A percentile compares a stretch with the other conserved stretches of the same genome.
Evolutionary conservation across 2,888 invertebrate genomes (phyloP).

Genomic region (Acrobasis suavella): DNA sequence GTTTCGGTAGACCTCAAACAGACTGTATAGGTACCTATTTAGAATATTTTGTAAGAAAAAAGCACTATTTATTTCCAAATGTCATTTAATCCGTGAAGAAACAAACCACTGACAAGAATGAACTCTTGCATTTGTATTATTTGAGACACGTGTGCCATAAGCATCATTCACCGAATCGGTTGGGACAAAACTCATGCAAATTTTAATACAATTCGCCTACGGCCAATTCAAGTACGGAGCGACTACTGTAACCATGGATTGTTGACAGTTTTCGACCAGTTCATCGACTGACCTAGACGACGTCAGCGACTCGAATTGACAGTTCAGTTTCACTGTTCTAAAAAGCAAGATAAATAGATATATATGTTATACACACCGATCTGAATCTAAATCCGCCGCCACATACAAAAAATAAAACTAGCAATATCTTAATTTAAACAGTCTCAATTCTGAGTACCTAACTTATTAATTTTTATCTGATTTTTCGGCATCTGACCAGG

Average conservation of each 20-base stretch:
- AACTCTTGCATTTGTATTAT: neutral
- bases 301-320: too few relatives aligned
- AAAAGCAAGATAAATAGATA: neutral
- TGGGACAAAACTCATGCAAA: constrained; percentile 25
- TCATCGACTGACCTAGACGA: neutral
- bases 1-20: too few relatives aligned
- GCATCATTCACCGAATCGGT: constrained; percentile 23
- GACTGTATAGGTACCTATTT: too few relatives aligned
- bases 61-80: neutral
- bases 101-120: neutral
- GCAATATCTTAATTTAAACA: too few relatives aligned
- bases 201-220: constrained; percentile 28
- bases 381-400: too few relatives aligned
- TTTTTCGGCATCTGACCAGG: too few relatives aligned
- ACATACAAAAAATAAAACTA: too few relatives aligned
- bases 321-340: too few relatives aligned
- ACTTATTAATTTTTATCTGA: too few relatives aligned
- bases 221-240: constrained; percentile 5
- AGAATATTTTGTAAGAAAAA: too few relatives aligned
- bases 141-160: constrained; percentile 14
- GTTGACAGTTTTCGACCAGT: neutral
- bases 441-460: too few relatives aligned
- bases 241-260: neutral
- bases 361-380: too few relatives aligned
- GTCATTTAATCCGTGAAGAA: neutral